These are phyloP conservation scores for Platichthys stellatus DNA, from an alignment of 2,113 vertebrate genomes.

Conservation along the genomic window DNA sequence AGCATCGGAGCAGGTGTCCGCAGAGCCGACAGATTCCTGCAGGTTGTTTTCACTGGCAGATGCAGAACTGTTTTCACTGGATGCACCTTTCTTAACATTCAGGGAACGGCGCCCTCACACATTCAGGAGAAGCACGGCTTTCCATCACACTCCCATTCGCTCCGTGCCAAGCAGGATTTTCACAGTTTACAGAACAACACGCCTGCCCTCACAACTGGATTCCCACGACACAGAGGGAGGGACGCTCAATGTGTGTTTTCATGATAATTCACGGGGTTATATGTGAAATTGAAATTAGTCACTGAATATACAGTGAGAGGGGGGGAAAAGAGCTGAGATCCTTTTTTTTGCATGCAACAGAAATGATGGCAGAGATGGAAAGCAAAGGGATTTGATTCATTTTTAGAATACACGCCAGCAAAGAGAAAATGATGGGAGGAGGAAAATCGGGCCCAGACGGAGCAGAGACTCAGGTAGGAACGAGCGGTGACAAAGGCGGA, in stretches of 20 bases:
- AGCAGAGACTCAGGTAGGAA: conserved; percentile 31
- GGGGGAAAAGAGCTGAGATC: neutral
- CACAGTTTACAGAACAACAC: conserved; percentile 48
- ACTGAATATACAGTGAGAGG: neutral
- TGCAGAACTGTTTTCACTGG: conserved; percentile 60
- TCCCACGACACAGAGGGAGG: conserved; percentile 7
- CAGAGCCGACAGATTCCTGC: conserved; percentile 11
- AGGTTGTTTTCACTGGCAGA: conserved; percentile 55
- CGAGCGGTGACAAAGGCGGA: conserved; percentile 70
- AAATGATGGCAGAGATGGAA: neutral
- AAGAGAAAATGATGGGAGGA: conserved; percentile 8
- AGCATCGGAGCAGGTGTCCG: conserved; percentile 57
- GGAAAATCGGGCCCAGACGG: neutral
- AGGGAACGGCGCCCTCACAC: conserved; percentile 39
- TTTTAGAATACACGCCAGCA: neutral
- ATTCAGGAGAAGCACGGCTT: conserved; percentile 45
- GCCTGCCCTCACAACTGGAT: conserved; percentile 12
- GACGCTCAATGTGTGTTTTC: neutral
- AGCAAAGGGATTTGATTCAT: neutral
- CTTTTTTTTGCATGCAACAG: neutral
- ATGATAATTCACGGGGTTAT: neutral
- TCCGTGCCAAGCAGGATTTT: conserved; percentile 37
- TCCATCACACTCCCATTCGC: conserved; percentile 39
- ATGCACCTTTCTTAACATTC: conserved; percentile 33
- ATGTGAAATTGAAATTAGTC: conserved; percentile 24